A percentile compares a stretch with the other conserved stretches of the same genome.
phyloP scores from a whole-genome alignment of 2,888 invertebrate genomes.

The Antheraea yamamai region DNA sequence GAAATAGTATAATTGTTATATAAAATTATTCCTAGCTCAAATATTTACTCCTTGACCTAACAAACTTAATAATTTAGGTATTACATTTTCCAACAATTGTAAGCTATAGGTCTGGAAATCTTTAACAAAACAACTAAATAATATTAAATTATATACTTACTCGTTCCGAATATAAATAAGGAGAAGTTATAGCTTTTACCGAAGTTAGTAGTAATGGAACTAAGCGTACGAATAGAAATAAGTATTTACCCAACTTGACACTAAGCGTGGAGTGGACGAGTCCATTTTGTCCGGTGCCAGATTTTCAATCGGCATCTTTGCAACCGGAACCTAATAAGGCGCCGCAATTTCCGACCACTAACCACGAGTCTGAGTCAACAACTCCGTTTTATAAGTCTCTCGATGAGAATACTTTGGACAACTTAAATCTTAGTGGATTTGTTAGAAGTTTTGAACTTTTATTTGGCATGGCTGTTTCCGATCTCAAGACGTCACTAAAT shows the following conservation, averaged over 20 bases:
- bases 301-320: conserved; percentile 60
- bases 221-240: background rate
- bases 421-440: conserved; percentile 31
- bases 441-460: conserved; percentile 10
- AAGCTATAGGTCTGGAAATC: background rate
- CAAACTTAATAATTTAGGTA: background rate
- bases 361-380: conserved; percentile 60
- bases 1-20: background rate
- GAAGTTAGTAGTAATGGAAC: conserved; percentile 6
- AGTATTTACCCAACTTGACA: conserved; percentile 11
- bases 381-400: conserved; percentile 56
- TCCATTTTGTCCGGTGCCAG: conserved; percentile 53
- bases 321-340: conserved; percentile 73
- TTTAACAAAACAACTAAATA: background rate
- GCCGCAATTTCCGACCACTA: conserved; percentile 72
- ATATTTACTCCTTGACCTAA: background rate
- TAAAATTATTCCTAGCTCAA: background rate
- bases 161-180: background rate
- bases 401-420: conserved; percentile 53
- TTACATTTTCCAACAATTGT: conserved; percentile 7
- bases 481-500: background rate
- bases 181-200: conserved; percentile 4
- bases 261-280: conserved; percentile 41
- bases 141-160: conserved; percentile 6
- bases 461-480: conserved; percentile 13